Evolutionary conservation across 1,140 invertebrate species (phyloP).

Genomic region (Bicyclus anynana): DNA sequence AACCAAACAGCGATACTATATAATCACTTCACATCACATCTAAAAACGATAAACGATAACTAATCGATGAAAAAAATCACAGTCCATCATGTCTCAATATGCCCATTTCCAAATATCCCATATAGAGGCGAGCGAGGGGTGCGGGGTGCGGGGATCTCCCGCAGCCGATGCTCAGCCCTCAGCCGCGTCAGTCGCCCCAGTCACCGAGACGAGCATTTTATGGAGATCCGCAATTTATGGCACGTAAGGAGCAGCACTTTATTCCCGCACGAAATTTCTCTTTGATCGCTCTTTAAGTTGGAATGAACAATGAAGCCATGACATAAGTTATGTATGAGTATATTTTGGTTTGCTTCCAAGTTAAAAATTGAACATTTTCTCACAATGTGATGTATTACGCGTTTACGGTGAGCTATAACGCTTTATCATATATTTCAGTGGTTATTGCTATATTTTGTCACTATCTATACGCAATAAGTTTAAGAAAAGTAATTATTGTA

Average conservation of each 20-base stretch:
- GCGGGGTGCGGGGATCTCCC: neutral
- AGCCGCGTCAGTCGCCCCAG: too few species aligned
- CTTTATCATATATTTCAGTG: too few species aligned
- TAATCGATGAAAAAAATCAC: neutral
- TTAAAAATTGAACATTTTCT: too few species aligned
- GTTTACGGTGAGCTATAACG: too few species aligned
- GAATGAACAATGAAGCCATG: neutral
- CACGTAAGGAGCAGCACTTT: neutral
- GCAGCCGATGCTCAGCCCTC: neutral
- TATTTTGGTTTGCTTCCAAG: too few species aligned
- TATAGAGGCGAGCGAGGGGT: neutral
- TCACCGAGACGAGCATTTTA: neutral
- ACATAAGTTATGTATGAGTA: neutral
- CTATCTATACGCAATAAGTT: too few species aligned
- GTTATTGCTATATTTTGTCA: too few species aligned
- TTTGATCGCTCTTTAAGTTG: neutral
- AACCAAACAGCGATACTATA: too few species aligned
- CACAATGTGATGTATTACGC: too few species aligned
- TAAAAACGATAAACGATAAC: too few species aligned
- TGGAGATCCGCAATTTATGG: neutral
- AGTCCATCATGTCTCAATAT: neutral
- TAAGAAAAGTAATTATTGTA: too few species aligned
- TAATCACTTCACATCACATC: too few species aligned
- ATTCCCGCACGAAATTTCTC: neutral
- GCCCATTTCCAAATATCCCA: neutral